These are phyloP conservation scores for Bubo scandiacus DNA, from an alignment of 2,113 vertebrate genomes.

Conservation along the genomic window DNA sequence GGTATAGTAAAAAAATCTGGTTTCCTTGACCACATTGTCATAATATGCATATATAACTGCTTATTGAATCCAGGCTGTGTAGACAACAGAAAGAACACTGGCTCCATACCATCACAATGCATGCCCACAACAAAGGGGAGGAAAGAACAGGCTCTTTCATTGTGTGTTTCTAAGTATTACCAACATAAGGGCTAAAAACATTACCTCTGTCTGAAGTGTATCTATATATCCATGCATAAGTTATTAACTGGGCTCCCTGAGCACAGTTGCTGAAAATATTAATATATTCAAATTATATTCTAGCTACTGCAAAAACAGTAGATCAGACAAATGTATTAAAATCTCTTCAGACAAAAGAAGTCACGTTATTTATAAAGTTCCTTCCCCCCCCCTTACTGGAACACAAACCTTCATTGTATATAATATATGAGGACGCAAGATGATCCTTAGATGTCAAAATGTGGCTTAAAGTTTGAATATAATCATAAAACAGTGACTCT, in stretches of 20 bases:
- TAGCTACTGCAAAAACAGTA: conserved; percentile 76
- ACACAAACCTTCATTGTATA: conserved; percentile 59
- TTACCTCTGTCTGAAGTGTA: conserved; percentile 79
- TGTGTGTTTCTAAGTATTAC: conserved; percentile 81
- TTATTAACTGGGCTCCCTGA: conserved; percentile 76
- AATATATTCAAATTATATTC: conserved; percentile 83
- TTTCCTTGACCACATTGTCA: conserved; percentile 91
- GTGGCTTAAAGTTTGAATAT: conserved; percentile 45
- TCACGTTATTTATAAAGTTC: conserved; percentile 61
- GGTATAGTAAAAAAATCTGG: conserved; percentile 86
- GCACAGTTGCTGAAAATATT: conserved; percentile 78
- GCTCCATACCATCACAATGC: conserved; percentile 86
- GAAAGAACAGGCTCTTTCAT: conserved; percentile 86
- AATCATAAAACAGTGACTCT: conserved; percentile 58
- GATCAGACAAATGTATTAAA: conserved; percentile 74
- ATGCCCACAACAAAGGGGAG: conserved; percentile 91
- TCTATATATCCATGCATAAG: conserved; percentile 78
- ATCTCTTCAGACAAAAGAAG: conserved; percentile 73
- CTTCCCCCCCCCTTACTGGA: background rate
- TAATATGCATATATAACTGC: conserved; percentile 88
- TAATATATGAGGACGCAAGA: conserved; percentile 27
- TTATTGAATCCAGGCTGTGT: conserved; percentile 96
- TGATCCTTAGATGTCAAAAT: conserved; percentile 53
- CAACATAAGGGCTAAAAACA: conserved; percentile 80
- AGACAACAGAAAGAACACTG: conserved; percentile 85